Evolutionary conservation across 2,797 vertebrate genomes (phyloP).

Genomic region (Chaetodon trifasciatus): DNA sequence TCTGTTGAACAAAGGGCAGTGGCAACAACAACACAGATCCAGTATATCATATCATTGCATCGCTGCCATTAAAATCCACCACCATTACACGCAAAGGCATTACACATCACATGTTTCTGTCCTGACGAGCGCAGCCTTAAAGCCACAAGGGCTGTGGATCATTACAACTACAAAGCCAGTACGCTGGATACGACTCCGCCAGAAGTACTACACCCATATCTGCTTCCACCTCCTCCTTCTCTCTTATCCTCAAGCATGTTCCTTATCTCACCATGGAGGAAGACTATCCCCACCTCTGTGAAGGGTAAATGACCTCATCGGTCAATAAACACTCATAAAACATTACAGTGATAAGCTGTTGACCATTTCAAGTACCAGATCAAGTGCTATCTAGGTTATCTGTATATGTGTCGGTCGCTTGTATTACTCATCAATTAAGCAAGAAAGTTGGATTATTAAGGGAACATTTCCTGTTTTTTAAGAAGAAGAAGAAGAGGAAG

Average conservation of each 20-base stretch:
- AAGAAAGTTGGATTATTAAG: too few species aligned
- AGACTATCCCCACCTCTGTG: not conserved
- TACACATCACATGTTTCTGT: not conserved
- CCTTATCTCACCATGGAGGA: constrained; percentile 14
- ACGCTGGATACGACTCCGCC: constrained; percentile 7
- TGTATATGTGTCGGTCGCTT: not conserved
- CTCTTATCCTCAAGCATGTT: constrained; percentile 4
- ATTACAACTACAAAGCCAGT: constrained; percentile 15
- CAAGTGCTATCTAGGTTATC: not conserved
- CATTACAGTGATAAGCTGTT: not conserved
- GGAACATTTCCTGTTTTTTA: not conserved
- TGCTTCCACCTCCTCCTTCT: constrained; percentile 5
- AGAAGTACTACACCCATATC: constrained; percentile 10
- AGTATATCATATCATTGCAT: constrained; percentile 6
- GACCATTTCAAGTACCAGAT: not conserved
- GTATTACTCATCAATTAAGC: not conserved
- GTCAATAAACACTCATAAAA: not conserved
- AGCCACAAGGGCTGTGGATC: constrained; percentile 26
- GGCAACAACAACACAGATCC: not conserved
- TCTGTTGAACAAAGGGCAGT: constrained; percentile 1
- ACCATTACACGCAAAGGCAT: not conserved
- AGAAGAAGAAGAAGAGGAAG: too few species aligned
- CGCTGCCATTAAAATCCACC: not conserved
- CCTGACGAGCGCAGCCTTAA: constrained; percentile 20
- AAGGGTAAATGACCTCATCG: constrained; percentile 4